Conservation (phyloP, 2,797 vertebrate genomes). For the Chelmon rostratus region DNA sequence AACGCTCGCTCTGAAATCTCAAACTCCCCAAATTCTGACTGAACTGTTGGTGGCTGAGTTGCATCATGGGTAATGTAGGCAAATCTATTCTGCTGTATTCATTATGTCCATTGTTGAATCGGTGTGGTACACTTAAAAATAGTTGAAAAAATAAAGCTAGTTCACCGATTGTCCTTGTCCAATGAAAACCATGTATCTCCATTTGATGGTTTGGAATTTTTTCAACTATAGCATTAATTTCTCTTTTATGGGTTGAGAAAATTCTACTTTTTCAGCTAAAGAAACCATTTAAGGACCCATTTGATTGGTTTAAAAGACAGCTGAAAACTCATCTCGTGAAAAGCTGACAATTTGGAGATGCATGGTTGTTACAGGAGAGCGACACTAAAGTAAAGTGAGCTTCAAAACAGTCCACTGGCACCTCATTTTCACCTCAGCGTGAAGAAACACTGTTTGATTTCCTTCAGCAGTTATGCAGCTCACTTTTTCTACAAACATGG, state of each 20-base stretch:
- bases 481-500: neutral
- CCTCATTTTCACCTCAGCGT: too few species aligned
- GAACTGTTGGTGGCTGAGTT: neutral
- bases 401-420: neutral
- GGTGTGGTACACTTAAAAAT: neutral
- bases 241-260: too few species aligned
- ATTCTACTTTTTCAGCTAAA: neutral
- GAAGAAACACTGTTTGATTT: neutral
- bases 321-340: too few species aligned
- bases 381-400: too few species aligned
- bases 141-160: neutral
- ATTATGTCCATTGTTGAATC: too few species aligned
- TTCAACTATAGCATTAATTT: too few species aligned
- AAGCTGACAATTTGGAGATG: too few species aligned
- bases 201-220: neutral
- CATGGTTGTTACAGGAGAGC: too few species aligned
- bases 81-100: neutral
- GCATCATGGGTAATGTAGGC: slow-evolving; percentile 5
- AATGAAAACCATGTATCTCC: neutral
- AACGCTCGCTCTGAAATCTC: too few species aligned
- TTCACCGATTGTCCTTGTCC: neutral
- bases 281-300: neutral
- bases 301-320: neutral
- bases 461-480: too few species aligned
- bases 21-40: too few species aligned